Base-by-base conservation (phyloP, 2,888 invertebrate genomes). In the Trichogramma evanescens region DNA sequence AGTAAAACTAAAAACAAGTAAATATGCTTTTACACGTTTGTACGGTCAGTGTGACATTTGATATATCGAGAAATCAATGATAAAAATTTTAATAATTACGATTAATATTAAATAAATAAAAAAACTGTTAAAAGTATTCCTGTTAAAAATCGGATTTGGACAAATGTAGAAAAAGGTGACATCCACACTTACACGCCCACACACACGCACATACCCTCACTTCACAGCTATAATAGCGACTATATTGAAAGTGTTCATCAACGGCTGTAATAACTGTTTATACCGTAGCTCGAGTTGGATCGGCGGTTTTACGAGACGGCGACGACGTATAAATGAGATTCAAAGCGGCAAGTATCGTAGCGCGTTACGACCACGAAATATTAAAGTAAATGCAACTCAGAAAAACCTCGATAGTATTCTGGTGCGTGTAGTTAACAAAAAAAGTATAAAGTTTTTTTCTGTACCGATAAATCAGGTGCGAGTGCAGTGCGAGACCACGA, bases 361-460 rank as follows among this genome's bases (percentile, higher is more conserved):
- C 59, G 65, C 63, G 65, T 58, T 59, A 50, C 60, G 64, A 61
- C 46, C 39, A 45, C 58, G 43, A 46, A 46, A 44, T 9, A 52
- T 55, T 41, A 50, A 56, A 45, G 51, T 40, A 48, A 56, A 26
- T 26, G 26, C 26, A 26, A 2, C 2, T 26, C 26, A 26, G 26
- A 62, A 64, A 64, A 63, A 61, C 64, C 65, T 67, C 59, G 63
- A 55, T 68, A 66, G 63, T 68, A 68, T 68, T 66, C 68, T 66
- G 55, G 66, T 63, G 66, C 64, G 62, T 64, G 65, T 66, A 66
- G 64, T 62, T 53, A 26, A 57, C 46, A 53, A 43, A 50, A 56
- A 13, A 10, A 54, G 26, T 26, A 26, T 26, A 26, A 26, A 26
- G 26, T 26, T 26, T 26, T 13, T 26, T 26, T 26, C 26, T 26